Base-by-base conservation (phyloP, 2,113 vertebrate species). In the Marmota monax region DNA sequence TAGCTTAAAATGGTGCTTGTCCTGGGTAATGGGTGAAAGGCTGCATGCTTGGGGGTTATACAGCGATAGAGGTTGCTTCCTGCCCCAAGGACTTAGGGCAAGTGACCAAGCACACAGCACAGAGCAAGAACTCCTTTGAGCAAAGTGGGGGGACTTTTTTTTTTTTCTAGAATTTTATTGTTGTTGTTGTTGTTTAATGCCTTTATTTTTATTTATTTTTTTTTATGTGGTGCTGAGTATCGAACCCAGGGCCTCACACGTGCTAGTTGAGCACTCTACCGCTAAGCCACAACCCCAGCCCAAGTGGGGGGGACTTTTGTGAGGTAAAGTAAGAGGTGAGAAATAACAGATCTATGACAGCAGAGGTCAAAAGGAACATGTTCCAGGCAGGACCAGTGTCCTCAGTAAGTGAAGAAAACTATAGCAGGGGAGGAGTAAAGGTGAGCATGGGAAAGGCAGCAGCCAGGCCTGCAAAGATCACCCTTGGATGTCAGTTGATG, bases 21-120 rank as follows among this genome's bases (percentile, higher is more conserved):
- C 51, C n/a, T 0, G 8, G 7, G 34, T 58, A 67, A 39, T 34
- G 95, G 70, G 76, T 53, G 37, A 53, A 45, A 37, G 65, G 63
- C 32, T 4, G 34, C 61, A 53, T 1, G 20, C 27, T 13, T 18
- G 1, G 23, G n/a, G 4, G 7, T 22, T 16, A 22, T 0, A 27
- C 0, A 25, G 34, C 17, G 56, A 37, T 1, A 3, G 3, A 34
- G 32, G 42, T 20, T 5, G 53, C 25, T 84, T 87, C 37, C 42
- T 56, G 23, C 53, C 63, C 2, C 12, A 42, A 70, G 20, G 63
- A 63, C 29, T 80, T 32, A 74, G 51, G 39, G 14, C 5, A 0
- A 18, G 32, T 9, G 29, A 76, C 51, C 34, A n/a, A 13, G 27
- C 13, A 70, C 0, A 56, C 0, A 14, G 58, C 67, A 76, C 5